Evolutionary conservation across 2,797 vertebrate genomes (phyloP), one percentile per base, ranked within the genome.

Genomic region (Clarias pachynema): DNA sequence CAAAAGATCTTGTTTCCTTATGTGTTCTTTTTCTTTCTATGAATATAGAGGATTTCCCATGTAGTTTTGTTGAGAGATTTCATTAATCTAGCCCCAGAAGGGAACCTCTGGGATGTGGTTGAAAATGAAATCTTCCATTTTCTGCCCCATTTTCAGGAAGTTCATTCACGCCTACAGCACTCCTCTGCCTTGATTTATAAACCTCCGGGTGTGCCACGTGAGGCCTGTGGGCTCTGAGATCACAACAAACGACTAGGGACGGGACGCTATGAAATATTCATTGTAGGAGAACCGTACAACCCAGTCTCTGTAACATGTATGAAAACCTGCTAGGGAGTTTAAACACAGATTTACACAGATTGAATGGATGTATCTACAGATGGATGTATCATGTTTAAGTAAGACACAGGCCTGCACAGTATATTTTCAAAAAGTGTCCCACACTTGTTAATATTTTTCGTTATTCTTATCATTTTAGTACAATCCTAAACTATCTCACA

Each of bases 81-180:
- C 60, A 80, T 80, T 29, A 49, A 80, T 80, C 60, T 65, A 49
- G 26, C 22, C 59, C 77, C 57, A 62, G 53, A 79, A 26, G 24
- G 37, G 15, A 63, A 63, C 77, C 78, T 65, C 78, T 80, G 37
- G 78, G 60, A 83, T 86, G 72, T 79, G 84, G 82, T 84, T 86
- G 40, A 70, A 78, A 53, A 74, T 18, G 60, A 81, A 88, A 72
- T 3, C 75, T 77, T 84, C 72, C 31, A 78, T 79, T 88, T 88
- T 80, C 60, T 79, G 78, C 37, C 78, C 60, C 60, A 44, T 24
- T 79, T 79, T 65, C 24, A 63, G 78, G 60, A 65, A 65, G 78
- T 79, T 79, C 14, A 12, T 63, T 44, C 34, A 79, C 10, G 59
- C 77, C 34, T 79, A 26, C 34, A 79, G 59, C 37, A 20, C 5